phyloP scores from a whole-genome alignment of 1,140 invertebrate species.

The Leptopilina clavipes region DNA sequence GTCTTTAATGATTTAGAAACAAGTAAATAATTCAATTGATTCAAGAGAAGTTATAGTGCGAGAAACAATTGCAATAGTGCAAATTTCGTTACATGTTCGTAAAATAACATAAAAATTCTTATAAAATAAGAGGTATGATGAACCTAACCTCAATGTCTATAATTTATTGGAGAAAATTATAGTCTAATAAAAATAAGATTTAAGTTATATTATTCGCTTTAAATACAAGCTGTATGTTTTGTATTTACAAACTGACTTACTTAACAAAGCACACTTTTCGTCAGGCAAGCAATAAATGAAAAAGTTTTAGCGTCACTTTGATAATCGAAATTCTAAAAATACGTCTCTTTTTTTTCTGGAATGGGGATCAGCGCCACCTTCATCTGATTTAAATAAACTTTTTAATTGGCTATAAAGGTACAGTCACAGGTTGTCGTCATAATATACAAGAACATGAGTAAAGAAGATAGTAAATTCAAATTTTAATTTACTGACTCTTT shows the following conservation, averaged over 20 bases:
- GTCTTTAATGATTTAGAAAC: background rate
- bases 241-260: background rate
- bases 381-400: too few relatives aligned
- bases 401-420: too few relatives aligned
- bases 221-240: background rate
- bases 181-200: background rate
- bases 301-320: conserved; percentile 18
- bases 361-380: too few relatives aligned
- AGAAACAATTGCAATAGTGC: background rate
- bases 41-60: background rate
- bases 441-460: too few relatives aligned
- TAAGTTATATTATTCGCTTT: background rate
- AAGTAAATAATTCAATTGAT: background rate
- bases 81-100: background rate
- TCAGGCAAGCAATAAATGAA: conserved; percentile 2
- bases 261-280: background rate
- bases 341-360: background rate
- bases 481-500: too few relatives aligned
- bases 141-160: background rate
- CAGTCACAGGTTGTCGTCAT: too few relatives aligned
- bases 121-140: background rate
- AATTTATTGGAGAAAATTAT: background rate
- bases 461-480: too few relatives aligned
- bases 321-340: conserved; percentile 26
- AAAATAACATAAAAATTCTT: background rate